Percentiles rank a stretch among this genome's conserved stretches.
These are phyloP conservation scores for Eutrigla gurnardus DNA, from an alignment of 2,797 vertebrate species.

Conservation along the genomic window DNA sequence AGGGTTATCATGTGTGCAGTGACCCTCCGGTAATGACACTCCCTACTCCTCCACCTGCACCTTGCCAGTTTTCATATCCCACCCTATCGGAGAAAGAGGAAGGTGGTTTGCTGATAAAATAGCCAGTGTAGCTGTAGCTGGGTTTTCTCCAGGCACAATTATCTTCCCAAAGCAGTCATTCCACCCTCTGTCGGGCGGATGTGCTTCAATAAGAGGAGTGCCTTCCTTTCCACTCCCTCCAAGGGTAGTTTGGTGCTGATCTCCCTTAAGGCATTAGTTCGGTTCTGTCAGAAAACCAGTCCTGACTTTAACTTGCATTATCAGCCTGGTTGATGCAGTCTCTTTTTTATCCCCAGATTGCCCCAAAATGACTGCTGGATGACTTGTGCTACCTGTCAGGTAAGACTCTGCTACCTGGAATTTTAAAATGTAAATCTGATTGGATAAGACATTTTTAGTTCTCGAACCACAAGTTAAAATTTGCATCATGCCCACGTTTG, in stretches of 20 bases:
- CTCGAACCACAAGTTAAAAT: constrained; percentile 1
- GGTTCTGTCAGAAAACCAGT: constrained; percentile 62
- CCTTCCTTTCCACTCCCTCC: constrained; percentile 25
- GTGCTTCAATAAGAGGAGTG: constrained; percentile 59
- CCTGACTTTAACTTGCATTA: constrained; percentile 70
- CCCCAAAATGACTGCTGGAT: constrained; percentile 55
- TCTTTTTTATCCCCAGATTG: constrained; percentile 60
- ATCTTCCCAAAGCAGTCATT: constrained; percentile 77
- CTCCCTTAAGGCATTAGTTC: constrained; percentile 41
- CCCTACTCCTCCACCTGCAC: constrained; percentile 66
- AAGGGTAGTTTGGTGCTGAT: constrained; percentile 41
- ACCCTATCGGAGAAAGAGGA: constrained; percentile 51
- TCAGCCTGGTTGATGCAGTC: constrained; percentile 75
- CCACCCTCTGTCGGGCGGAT: constrained; percentile 56
- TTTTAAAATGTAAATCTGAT: constrained; percentile 17
- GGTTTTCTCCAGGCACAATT: constrained; percentile 74
- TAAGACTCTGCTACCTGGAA: not conserved
- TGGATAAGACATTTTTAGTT: not conserved
- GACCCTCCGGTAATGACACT: constrained; percentile 72
- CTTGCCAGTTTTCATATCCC: constrained; percentile 74
- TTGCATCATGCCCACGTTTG: not conserved
- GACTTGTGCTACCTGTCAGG: constrained; percentile 46
- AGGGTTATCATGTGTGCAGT: constrained; percentile 63
- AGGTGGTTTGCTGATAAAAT: constrained; percentile 73
- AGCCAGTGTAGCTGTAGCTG: constrained; percentile 61